Base-by-base conservation (phyloP, 2,113 vertebrate genomes). In the Chelonoidis abingdonii region DNA sequence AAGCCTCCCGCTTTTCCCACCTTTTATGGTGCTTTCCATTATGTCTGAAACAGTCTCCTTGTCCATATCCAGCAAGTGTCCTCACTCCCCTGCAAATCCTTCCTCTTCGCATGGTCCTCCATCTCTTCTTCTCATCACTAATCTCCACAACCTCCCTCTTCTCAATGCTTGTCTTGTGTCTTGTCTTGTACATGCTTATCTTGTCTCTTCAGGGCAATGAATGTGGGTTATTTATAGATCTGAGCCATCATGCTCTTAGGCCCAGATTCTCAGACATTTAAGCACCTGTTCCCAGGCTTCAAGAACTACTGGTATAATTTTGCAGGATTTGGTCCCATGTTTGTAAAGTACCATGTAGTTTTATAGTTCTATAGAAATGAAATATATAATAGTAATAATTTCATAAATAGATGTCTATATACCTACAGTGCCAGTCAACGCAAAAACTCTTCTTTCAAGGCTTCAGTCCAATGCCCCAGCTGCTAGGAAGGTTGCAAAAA, bases 71-170 rank as follows among this genome's bases (percentile, higher is more conserved):
- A 72, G 80, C 80, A 88, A 52, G 47, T 62, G 8, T 41, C 44
- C 44, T 12, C 83, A 76, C 90, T 80, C 83, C 62, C 62, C 90
- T 90, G 80, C 14, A 78, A 85, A 83, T 76, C 72, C 90, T 13
- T 35, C 72, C 56, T 80, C 86, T 52, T 19, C 49, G 25, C 69
- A 2, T n/a, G 69, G 31, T 69, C 24, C 19, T 29, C 86, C 9
- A 4, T 10, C 50, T 14, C 83, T 83, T 38, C n/a, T 93, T 17
- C 75, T 82, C 79, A 87, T 59, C 86, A 91, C 24, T n/a, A 81
- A 11, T 8, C 81, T 86, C n/a, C 69, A 72, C 10, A 72, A 62
- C n/a, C n/a, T 38, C 69, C n/a, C 35, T 38, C 41, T 7, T 83
- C 50, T 38, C 38, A 65, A 80, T 54, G 56, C 56, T 84, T 72